Percentiles rank a stretch among this genome's conserved stretches.
phyloP scores from a whole-genome alignment of 2,113 vertebrate species.

The Nibea albiflora region DNA sequence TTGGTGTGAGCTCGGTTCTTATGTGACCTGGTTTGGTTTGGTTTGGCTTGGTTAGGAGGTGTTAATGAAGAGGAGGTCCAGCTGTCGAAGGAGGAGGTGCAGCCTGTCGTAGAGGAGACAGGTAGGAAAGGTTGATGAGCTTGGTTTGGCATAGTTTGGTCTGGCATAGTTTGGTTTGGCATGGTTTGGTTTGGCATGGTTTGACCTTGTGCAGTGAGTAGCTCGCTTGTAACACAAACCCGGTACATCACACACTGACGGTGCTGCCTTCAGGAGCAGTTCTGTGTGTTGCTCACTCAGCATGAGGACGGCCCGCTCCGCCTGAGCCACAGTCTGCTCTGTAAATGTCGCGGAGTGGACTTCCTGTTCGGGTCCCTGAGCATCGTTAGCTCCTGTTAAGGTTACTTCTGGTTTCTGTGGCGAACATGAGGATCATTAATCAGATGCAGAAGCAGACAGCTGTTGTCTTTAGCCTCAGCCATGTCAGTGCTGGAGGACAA shows the following conservation, averaged over 20 bases:
- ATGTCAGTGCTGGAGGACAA: background rate
- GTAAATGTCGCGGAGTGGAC: no score
- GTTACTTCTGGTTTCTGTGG: background rate
- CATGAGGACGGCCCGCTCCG: no score
- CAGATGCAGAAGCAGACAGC: slow-evolving; percentile 1
- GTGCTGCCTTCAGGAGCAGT: no score
- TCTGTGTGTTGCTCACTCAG: no score
- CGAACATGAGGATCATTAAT: background rate
- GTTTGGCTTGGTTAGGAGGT: slow-evolving; percentile 40
- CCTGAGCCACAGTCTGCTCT: no score
- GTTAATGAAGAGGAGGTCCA: slow-evolving; percentile 30
- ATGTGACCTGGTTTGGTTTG: slow-evolving; percentile 1
- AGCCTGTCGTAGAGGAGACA: background rate
- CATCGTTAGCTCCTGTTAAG: accelerated
- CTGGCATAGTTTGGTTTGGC: background rate
- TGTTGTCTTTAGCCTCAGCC: slow-evolving; percentile 14
- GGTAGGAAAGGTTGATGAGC: slow-evolving; percentile 33
- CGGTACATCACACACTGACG: no score
- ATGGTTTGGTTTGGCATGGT: background rate
- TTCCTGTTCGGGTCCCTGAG: no score
- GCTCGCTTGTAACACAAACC: no score
- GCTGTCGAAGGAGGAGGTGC: slow-evolving; percentile 31
- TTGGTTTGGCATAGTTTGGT: background rate
- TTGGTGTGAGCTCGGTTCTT: slow-evolving; percentile 13
- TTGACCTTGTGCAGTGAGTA: background rate